These are phyloP conservation scores for Schizaphis graminum DNA, from an alignment of 2,888 invertebrate species.

Conservation along the genomic window DNA sequence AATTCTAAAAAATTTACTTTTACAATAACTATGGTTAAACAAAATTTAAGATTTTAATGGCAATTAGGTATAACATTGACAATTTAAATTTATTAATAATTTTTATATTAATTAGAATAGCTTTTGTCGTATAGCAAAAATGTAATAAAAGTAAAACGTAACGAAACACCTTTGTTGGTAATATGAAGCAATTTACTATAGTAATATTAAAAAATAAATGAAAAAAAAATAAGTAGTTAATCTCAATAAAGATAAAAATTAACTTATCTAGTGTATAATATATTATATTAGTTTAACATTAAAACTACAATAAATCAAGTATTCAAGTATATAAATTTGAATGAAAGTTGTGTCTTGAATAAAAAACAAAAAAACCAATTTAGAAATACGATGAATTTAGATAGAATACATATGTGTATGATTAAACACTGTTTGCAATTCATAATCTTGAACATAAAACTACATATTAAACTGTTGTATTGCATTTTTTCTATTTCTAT, in stretches of 20 bases:
- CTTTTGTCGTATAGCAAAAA: slow-evolving; percentile 8
- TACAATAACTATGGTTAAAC: not conserved
- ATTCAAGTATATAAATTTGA: not conserved
- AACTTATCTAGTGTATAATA: not conserved
- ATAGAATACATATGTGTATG: not conserved
- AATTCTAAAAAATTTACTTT: not conserved
- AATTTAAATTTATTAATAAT: not conserved
- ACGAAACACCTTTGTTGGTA: slow-evolving; percentile 65
- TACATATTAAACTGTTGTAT: not conserved
- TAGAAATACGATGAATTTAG: not conserved
- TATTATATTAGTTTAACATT: not conserved
- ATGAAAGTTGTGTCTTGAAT: not conserved
- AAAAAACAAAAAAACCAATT: not conserved
- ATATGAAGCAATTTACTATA: not conserved
- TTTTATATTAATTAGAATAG: not conserved
- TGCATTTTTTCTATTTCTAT: not conserved
- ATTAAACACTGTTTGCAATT: not conserved
- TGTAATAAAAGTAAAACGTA: slow-evolving; percentile 44
- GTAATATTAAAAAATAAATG: not conserved
- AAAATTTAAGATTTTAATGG: not conserved
- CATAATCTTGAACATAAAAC: not conserved
- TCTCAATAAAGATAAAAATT: not conserved
- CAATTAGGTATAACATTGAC: not conserved
- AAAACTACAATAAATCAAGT: not conserved
- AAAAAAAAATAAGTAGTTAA: not conserved